phyloP scores from a whole-genome alignment of 2,888 invertebrate species.

The Acronicta aceris region DNA sequence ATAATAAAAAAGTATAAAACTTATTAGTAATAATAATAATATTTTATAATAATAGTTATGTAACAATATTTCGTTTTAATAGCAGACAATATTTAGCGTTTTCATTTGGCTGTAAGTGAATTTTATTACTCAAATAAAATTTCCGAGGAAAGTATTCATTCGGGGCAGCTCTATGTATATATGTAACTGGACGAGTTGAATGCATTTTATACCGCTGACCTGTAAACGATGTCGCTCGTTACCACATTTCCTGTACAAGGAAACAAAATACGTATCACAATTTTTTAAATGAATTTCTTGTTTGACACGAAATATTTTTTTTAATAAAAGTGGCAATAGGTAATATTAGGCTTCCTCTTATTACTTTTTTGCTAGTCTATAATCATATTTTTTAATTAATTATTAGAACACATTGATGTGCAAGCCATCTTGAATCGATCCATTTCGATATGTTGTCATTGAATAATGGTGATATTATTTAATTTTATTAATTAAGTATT shows the following conservation, averaged over 20 bases:
- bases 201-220: constrained; percentile 13
- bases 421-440: too few relatives aligned
- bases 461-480: too few relatives aligned
- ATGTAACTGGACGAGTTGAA: background rate
- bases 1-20: constrained; percentile 7
- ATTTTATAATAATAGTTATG: constrained; percentile 16
- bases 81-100: constrained; percentile 25
- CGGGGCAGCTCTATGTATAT: background rate
- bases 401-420: too few relatives aligned
- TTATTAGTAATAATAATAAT: constrained; percentile 23
- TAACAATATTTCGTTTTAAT: constrained; percentile 20
- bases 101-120: background rate
- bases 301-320: background rate
- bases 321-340: too few relatives aligned
- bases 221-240: constrained; percentile 22
- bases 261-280: constrained; percentile 22
- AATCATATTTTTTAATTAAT: too few relatives aligned
- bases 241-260: constrained; percentile 27
- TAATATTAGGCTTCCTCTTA: too few relatives aligned
- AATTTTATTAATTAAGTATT: too few relatives aligned
- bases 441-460: too few relatives aligned
- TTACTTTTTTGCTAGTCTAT: too few relatives aligned
- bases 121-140: constrained; percentile 19
- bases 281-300: constrained; percentile 23
- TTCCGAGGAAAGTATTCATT: constrained; percentile 11